Evolutionary conservation across 2,797 vertebrate genomes (phyloP).

Genomic region (Prionace glauca): DNA sequence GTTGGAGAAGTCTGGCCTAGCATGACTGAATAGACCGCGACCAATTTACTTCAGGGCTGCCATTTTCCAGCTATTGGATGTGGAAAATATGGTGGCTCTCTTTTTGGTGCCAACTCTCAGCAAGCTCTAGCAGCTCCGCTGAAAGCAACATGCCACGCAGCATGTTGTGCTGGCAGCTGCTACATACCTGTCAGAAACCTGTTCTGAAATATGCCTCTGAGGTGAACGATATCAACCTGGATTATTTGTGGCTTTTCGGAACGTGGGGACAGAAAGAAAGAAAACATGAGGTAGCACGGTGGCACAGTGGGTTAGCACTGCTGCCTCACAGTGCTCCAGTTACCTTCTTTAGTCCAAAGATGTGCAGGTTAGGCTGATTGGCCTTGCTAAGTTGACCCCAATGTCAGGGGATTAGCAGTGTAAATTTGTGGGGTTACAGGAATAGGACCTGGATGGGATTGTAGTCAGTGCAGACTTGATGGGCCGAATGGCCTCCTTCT

Average conservation of each 20-base stretch:
- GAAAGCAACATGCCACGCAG: not conserved
- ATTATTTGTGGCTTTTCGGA: not conserved
- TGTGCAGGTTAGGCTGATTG: no score
- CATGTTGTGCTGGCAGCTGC: not conserved
- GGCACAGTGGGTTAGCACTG: no score
- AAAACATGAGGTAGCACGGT: not conserved
- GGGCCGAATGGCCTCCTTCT: no score
- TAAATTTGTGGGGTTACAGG: no score
- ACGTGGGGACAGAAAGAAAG: not conserved
- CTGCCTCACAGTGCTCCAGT: no score
- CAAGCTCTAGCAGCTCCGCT: not conserved
- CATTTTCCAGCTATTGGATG: not conserved
- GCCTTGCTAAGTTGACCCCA: no score
- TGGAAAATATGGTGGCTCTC: not conserved
- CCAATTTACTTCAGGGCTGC: not conserved
- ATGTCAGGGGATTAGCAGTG: no score
- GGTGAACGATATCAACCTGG: no score
- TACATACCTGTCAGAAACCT: not conserved
- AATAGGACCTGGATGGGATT: no score
- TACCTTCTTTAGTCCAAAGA: no score
- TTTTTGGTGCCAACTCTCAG: not conserved
- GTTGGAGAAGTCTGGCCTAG: no score
- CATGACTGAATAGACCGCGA: not conserved
- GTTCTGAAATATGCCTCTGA: not conserved
- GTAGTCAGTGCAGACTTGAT: no score